A percentile compares a stretch with the other conserved stretches of the same genome.
These are phyloP conservation scores for Nephotettix cincticeps DNA, from an alignment of 1,140 invertebrate genomes.

Conservation along the genomic window DNA sequence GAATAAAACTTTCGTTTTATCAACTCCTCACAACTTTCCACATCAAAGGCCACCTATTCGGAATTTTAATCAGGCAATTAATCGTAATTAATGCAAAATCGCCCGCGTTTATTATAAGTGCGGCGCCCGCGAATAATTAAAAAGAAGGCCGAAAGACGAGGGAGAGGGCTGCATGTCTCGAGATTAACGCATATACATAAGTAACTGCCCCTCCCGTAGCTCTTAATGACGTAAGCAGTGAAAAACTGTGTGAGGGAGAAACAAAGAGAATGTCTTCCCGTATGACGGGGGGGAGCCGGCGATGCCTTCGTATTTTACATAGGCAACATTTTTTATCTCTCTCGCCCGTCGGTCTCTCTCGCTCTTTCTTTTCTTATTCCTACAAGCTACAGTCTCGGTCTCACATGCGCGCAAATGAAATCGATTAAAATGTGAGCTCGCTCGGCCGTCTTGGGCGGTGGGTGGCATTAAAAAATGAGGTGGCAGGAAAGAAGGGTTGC, in stretches of 20 bases:
- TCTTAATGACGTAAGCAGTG: constrained; percentile 34
- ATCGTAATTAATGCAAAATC: constrained; percentile 31
- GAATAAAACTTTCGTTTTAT: constrained; percentile 17
- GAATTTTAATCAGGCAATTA: constrained; percentile 34
- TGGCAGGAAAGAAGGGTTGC: constrained; percentile 30
- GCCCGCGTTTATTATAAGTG: constrained; percentile 25
- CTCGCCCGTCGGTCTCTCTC: constrained; percentile 30
- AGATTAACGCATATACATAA: constrained; percentile 36
- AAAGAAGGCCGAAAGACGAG: constrained; percentile 24
- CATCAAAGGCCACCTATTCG: constrained; percentile 18
- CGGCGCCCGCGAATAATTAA: constrained; percentile 27
- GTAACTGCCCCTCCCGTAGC: constrained; percentile 31
- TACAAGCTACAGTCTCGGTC: constrained; percentile 37
- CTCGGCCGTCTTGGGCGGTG: constrained; percentile 19
- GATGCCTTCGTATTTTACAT: constrained; percentile 34
- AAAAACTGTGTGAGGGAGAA: constrained; percentile 35
- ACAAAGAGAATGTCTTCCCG: constrained; percentile 32
- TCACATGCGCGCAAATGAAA: constrained; percentile 39
- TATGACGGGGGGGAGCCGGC: constrained; percentile 26
- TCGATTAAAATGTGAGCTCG: constrained; percentile 38
- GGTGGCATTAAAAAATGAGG: constrained; percentile 35
- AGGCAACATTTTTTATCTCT: constrained; percentile 35
- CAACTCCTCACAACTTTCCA: constrained; percentile 1
- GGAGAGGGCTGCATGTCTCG: constrained; percentile 26
- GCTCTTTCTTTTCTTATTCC: constrained; percentile 35